phyloP scores from a whole-genome alignment of 2,797 vertebrate genomes.

The Eulemur rubriventer region DNA sequence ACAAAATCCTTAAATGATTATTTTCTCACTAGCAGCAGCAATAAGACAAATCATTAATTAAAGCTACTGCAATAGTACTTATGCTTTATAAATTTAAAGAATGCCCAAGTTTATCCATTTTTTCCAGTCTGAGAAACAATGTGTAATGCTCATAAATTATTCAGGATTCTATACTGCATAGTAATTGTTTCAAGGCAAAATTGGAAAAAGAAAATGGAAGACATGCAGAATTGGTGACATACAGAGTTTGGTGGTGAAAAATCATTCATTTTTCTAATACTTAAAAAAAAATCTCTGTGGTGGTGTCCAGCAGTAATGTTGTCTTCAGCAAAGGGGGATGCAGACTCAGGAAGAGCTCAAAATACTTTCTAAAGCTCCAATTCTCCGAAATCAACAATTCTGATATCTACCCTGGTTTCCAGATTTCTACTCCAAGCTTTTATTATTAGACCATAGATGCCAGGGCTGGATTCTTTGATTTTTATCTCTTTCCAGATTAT shows the following conservation, averaged over 20 bases:
- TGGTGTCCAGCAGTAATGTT: neutral
- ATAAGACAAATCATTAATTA: neutral
- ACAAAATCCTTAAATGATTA: constrained; percentile 33
- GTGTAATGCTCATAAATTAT: neutral
- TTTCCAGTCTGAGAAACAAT: neutral
- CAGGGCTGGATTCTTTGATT: neutral
- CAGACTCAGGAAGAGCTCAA: neutral
- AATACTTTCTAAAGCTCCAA: neutral
- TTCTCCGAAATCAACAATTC: neutral
- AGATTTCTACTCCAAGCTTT: neutral
- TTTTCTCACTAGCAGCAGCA: neutral
- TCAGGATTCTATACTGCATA: neutral
- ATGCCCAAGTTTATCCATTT: neutral
- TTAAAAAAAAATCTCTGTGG: neutral
- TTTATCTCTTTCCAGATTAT: neutral
- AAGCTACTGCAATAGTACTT: neutral
- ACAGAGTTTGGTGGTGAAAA: neutral
- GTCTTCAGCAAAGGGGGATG: neutral
- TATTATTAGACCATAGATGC: neutral
- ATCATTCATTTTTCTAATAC: neutral
- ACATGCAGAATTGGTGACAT: neutral
- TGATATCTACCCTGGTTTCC: neutral
- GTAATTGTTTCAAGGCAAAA: neutral
- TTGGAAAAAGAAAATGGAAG: neutral
- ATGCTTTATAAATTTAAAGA: neutral